A percentile compares a stretch with the other conserved stretches of the same genome.
Conservation (phyloP, 2,888 invertebrate species). For the Leistus spinibarbis region DNA sequence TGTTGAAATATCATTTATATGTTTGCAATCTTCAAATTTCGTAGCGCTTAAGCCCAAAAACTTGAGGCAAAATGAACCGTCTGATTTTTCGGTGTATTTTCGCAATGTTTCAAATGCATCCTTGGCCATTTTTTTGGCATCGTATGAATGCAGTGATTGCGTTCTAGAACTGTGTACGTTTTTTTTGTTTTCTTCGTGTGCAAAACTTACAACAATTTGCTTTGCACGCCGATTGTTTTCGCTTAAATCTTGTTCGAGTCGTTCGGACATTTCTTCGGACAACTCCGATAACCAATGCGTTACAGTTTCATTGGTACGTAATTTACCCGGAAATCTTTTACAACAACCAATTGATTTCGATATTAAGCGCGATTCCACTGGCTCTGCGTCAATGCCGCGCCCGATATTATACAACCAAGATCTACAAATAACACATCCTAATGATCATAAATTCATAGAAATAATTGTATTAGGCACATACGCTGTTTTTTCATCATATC, state of each 20-base stretch:
- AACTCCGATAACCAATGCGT: constrained; percentile 83
- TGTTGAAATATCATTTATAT: constrained; percentile 63
- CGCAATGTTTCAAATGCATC: constrained; percentile 72
- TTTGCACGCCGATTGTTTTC: constrained; percentile 84
- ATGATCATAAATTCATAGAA: neutral
- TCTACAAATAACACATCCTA: constrained; percentile 57
- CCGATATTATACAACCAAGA: constrained; percentile 86
- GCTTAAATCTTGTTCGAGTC: constrained; percentile 77
- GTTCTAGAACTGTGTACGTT: constrained; percentile 72
- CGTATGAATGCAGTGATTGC: constrained; percentile 65
- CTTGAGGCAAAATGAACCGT: constrained; percentile 61
- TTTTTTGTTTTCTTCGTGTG: constrained; percentile 62
- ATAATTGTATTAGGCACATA: constrained; percentile 55
- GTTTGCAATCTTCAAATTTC: constrained; percentile 73
- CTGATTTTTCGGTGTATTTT: constrained; percentile 56
- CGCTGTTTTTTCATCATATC: constrained; percentile 89
- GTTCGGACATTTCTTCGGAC: constrained; percentile 80
- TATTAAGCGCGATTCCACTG: constrained; percentile 81
- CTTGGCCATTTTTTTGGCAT: constrained; percentile 68
- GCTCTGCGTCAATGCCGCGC: constrained; percentile 85
- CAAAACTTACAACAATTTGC: constrained; percentile 76
- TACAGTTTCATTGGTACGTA: constrained; percentile 67
- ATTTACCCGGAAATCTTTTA: constrained; percentile 88
- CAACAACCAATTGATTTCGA: constrained; percentile 95
- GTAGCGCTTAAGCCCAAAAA: constrained; percentile 79